Evolutionary conservation across 2,797 vertebrate species (phyloP), one percentile per base, ranked within the genome.

Genomic region (Fratercula arctica): DNA sequence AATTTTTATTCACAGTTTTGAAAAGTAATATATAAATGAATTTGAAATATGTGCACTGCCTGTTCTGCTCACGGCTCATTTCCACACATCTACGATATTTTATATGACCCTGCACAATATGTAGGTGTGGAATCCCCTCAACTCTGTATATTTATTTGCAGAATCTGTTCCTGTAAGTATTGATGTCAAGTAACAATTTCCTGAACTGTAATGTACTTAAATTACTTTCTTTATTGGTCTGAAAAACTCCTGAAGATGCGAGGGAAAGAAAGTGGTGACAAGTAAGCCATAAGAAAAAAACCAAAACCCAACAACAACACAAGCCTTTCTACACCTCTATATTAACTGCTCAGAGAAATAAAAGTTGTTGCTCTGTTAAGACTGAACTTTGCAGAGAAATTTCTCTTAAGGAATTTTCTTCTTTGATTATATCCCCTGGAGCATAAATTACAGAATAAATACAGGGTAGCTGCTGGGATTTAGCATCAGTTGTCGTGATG

Each of bases 371-470:
- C 25, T 60, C 26, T 57, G 29, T 51, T 54, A 75, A 77, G 37
- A 46, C 25, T 56, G 69, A 75, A 70, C 37, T 90, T 79, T 31
- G 10, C 48, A 24, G 66, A 72, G 43, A 50, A 96, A 92, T 25
- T 61, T 93, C 79, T 89, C 89, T 95, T 75, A 64, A 77, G 88
- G 77, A 88, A 93, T 84, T 96, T 96, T 41, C 31, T 63, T 85
- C 57, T 60, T 26, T 67, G 56, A 92, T 94, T 94, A 85, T 87
- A 96, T 93, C 31, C 73, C 92, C 80, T 85, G 81, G 50, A 91
- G 86, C 91, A 96, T 76, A 85, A 90, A 94, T 63, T 37, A 56
- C 50, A 60, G 81, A 89, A 92, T 50, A 94, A 89, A 90, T 16
- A 92, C 45, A 77, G 88, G 64, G 69, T 66, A 93, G 89, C 90